These are phyloP conservation scores for Trematomus bernacchii DNA, from an alignment of 2,797 vertebrate species.

Conservation along the genomic window DNA sequence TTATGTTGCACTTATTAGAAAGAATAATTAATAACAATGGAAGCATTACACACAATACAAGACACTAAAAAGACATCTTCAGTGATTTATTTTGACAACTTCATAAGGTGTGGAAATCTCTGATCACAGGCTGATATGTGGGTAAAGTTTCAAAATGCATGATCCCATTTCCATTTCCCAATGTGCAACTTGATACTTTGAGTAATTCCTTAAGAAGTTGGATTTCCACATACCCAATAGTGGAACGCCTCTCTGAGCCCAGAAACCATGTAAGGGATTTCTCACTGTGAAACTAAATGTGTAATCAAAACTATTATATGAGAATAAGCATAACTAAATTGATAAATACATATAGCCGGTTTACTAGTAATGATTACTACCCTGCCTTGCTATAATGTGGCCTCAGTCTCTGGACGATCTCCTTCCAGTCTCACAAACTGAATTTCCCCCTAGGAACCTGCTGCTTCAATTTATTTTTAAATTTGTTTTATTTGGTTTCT, in stretches of 20 bases:
- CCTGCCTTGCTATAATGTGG: neutral
- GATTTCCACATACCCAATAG: neutral
- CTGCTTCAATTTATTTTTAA: no score
- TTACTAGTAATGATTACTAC: neutral
- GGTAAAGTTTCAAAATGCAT: neutral
- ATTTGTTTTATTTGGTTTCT: no score
- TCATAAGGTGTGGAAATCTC: neutral
- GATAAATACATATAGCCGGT: neutral
- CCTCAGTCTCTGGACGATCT: neutral
- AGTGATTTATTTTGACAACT: neutral
- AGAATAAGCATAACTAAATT: neutral
- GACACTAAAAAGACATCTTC: neutral
- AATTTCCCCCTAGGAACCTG: no score
- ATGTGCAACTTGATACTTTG: neutral
- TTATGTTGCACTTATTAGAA: no score
- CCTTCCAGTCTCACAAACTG: no score
- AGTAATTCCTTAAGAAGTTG: neutral
- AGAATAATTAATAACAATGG: neutral
- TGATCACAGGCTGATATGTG: no score
- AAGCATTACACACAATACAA: neutral
- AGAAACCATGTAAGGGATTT: neutral
- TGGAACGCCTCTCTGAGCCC: neutral
- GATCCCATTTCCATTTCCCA: neutral
- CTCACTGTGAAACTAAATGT: neutral
- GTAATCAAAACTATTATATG: neutral